Conservation (phyloP, 2,797 vertebrate genomes). For the Yasuhikotakia modesta region DNA sequence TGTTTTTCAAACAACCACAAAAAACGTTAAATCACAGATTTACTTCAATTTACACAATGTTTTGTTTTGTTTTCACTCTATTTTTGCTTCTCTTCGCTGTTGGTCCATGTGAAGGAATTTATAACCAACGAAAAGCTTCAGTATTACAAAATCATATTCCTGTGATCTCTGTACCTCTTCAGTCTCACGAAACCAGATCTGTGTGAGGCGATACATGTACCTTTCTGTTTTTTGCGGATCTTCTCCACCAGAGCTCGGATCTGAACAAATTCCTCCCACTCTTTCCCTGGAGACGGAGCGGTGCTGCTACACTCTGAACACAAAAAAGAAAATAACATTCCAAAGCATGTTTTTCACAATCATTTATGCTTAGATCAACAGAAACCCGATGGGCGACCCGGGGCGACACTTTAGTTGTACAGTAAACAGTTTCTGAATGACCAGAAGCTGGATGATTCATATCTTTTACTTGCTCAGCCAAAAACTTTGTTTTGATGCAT, state of each 20-base stretch:
- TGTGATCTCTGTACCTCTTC: conserved; percentile 77
- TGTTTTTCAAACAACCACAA: too few species aligned
- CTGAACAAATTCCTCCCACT: conserved; percentile 97
- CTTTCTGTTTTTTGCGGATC: conserved; percentile 97
- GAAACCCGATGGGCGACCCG: not conserved
- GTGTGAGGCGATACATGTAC: conserved; percentile 64
- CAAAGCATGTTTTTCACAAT: not conserved
- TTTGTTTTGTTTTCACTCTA: not conserved
- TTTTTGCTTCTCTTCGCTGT: not conserved
- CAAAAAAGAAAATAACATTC: conserved; percentile 1
- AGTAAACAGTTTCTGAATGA: not conserved
- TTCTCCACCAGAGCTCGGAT: conserved; percentile 92
- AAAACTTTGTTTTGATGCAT: not conserved
- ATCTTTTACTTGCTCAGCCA: not conserved
- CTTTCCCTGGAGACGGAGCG: conserved; percentile 87
- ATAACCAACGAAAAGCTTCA: not conserved
- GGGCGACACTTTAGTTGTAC: not conserved
- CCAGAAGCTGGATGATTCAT: not conserved
- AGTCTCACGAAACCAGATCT: not conserved
- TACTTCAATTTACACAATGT: too few species aligned
- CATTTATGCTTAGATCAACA: not conserved
- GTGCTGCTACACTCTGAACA: conserved; percentile 90
- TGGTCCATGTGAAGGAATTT: not conserved
- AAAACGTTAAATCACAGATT: too few species aligned
- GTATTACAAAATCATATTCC: not conserved